phyloP scores from a whole-genome alignment of 2,888 invertebrate species.

The Rhingia rostrata region DNA sequence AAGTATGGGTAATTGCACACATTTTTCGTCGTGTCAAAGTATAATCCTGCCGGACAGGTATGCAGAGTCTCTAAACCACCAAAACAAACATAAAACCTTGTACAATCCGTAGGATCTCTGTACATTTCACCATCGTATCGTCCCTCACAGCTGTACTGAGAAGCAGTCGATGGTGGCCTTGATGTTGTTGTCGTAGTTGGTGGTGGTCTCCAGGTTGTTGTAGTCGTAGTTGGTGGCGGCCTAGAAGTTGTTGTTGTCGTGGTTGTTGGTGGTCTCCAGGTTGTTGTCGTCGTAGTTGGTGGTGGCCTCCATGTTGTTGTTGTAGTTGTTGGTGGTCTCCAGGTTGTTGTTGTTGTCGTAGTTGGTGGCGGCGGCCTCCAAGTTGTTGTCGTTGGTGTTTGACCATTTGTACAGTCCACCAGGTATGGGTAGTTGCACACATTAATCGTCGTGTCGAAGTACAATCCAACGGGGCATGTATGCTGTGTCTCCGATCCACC shows the following conservation, averaged over 20 bases:
- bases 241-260: too few species aligned
- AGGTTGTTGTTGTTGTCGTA: too few species aligned
- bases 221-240: too few species aligned
- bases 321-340: too few species aligned
- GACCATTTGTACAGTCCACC: not conserved
- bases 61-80: not conserved
- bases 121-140: not conserved
- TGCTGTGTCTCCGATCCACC: not conserved
- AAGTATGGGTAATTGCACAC: not conserved
- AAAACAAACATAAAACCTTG: slow-evolving; percentile 16
- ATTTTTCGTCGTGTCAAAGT: not conserved
- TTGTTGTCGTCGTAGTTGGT: too few species aligned
- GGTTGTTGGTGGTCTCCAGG: too few species aligned
- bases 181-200: too few species aligned
- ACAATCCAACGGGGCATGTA: not conserved
- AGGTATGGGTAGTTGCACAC: not conserved
- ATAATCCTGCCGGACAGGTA: not conserved
- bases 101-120: slow-evolving; percentile 5
- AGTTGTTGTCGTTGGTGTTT: not conserved
- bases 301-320: too few species aligned
- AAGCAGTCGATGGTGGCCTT: too few species aligned
- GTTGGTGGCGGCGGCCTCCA: too few species aligned
- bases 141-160: too few species aligned
- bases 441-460: not conserved
- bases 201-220: too few species aligned